A percentile compares a stretch with the other conserved stretches of the same genome.
Evolutionary conservation across 1,140 invertebrate species (phyloP).

Genomic region (Cheumatopsyche charites): DNA sequence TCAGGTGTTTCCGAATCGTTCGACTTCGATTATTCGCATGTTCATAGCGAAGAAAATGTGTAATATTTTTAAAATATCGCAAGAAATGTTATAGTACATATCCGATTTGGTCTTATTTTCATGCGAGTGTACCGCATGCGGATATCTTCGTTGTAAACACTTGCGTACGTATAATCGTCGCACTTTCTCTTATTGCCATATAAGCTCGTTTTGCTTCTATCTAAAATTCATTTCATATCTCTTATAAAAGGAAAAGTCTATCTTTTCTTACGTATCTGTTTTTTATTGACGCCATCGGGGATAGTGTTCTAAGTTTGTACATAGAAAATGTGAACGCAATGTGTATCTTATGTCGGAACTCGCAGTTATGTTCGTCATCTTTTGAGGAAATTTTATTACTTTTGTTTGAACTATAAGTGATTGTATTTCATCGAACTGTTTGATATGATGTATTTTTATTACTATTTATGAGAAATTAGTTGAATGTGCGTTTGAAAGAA

Average conservation of each 20-base stretch:
- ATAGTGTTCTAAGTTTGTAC: no score
- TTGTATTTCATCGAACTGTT: no score
- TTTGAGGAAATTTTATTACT: no score
- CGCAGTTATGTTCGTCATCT: no score
- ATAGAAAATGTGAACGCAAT: no score
- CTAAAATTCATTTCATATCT: not conserved
- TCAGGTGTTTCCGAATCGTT: conserved; percentile 11
- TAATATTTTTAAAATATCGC: no score
- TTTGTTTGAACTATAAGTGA: no score
- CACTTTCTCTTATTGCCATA: not conserved
- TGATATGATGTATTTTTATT: no score
- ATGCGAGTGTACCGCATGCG: not conserved
- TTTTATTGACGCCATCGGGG: not conserved
- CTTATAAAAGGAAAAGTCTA: not conserved
- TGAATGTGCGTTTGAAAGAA: no score
- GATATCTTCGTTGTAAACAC: not conserved
- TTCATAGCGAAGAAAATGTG: not conserved
- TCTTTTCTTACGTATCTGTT: not conserved
- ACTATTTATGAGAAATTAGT: no score
- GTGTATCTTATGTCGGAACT: no score
- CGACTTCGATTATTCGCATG: not conserved
- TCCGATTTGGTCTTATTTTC: not conserved
- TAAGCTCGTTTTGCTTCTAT: not conserved
- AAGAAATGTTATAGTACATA: no score
- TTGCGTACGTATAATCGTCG: conserved; percentile 1